These are phyloP conservation scores for Nannobrachium achirus DNA, from an alignment of 2,113 vertebrate species.

Conservation along the genomic window DNA sequence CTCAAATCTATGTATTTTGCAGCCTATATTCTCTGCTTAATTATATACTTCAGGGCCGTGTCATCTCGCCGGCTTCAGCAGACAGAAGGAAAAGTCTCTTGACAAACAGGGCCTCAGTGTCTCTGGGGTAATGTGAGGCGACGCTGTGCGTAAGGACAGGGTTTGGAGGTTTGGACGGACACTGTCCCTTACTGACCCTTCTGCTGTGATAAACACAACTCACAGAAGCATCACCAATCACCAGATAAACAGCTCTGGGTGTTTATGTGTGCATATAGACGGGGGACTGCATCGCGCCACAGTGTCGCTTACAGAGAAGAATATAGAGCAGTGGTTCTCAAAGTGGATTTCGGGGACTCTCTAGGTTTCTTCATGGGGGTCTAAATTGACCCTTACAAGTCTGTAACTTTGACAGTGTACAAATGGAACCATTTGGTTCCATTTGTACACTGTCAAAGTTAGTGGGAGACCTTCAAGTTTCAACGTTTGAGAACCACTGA, in stretches of 20 bases:
- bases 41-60: conserved; percentile 12
- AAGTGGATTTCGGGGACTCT: too few species aligned
- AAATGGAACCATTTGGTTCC: too few species aligned
- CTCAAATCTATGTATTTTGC: not conserved
- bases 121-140: not conserved
- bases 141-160: not conserved
- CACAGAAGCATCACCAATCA: not conserved
- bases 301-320: too few species aligned
- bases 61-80: not conserved
- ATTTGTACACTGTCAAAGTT: too few species aligned
- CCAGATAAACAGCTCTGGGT: conserved; percentile 33
- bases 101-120: conserved; percentile 10
- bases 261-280: conserved; percentile 34
- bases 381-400: too few species aligned
- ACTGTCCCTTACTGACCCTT: conserved; percentile 17
- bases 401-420: too few species aligned
- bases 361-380: too few species aligned
- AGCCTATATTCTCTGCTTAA: conserved; percentile 10
- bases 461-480: too few species aligned
- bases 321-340: too few species aligned
- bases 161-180: conserved; percentile 28
- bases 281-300: not conserved
- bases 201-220: conserved; percentile 19
- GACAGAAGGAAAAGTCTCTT: not conserved
- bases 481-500: too few species aligned